Percentiles rank a stretch among this genome's conserved stretches.
These are phyloP conservation scores for Astropecten irregularis DNA, from an alignment of 53 echinoderm and acorn worm genomes.

Conservation along the genomic window DNA sequence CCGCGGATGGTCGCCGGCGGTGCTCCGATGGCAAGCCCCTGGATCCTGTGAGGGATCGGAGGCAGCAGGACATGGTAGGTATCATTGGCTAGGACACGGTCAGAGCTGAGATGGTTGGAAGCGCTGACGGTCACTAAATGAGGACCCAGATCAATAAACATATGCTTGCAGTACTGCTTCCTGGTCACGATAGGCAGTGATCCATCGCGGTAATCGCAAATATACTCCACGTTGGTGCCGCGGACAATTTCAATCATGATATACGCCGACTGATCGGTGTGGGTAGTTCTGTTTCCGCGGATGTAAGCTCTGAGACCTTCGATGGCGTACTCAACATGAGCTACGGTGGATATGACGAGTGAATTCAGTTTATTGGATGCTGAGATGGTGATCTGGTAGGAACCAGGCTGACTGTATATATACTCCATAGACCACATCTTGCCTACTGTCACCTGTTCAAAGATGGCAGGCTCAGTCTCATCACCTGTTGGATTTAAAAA, in stretches of 20 bases:
- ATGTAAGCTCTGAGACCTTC: constrained; percentile 69
- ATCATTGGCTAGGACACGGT: constrained; percentile 54
- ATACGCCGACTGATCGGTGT: constrained; percentile 73
- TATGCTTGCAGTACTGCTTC: constrained; percentile 68
- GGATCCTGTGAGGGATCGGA: constrained; percentile 68
- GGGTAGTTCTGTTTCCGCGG: constrained; percentile 75
- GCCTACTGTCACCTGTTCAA: constrained; percentile 59
- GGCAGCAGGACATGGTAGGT: constrained; percentile 76
- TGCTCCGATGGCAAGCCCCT: constrained; percentile 56
- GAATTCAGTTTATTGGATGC: constrained; percentile 68
- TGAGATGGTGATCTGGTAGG: constrained; percentile 57
- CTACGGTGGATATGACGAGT: constrained; percentile 22
- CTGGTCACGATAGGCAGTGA: constrained; percentile 71
- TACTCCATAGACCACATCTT: constrained; percentile 61
- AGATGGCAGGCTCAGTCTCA: constrained; percentile 49
- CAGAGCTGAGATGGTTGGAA: constrained; percentile 72
- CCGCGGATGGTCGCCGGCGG: constrained; percentile 53
- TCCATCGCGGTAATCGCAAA: constrained; percentile 77
- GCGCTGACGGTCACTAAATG: constrained; percentile 71
- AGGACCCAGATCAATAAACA: constrained; percentile 77
- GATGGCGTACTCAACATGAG: constrained; percentile 72
- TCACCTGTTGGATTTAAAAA: constrained; percentile 63
- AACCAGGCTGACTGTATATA: constrained; percentile 61
- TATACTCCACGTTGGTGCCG: constrained; percentile 80
- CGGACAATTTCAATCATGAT: constrained; percentile 69